Conservation (phyloP, 1,140 invertebrate genomes). For the Radopholus similis region DNA sequence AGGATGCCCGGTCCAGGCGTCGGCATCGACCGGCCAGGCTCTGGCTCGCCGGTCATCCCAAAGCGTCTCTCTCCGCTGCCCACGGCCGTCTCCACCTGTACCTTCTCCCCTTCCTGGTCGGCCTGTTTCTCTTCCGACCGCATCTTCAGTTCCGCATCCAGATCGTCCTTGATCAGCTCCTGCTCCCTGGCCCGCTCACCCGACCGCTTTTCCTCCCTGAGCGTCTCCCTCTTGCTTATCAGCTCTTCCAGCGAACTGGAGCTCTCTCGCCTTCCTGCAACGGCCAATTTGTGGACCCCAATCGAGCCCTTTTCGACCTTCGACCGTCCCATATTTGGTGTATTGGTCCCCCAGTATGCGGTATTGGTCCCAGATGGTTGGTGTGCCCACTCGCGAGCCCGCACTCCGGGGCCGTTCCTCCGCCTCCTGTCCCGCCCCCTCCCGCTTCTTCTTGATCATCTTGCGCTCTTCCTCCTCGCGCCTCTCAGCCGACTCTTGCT, state of each 20-base stretch:
- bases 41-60: too few species aligned
- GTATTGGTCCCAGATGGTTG: constrained; percentile 46
- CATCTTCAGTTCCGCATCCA: too few species aligned
- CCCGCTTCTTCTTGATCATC: neutral
- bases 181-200: too few species aligned
- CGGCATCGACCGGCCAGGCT: too few species aligned
- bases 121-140: too few species aligned
- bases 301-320: neutral
- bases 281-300: neutral
- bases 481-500: neutral
- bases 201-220: too few species aligned
- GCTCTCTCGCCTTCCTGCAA: neutral
- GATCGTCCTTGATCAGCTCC: too few species aligned
- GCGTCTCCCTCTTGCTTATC: neutral
- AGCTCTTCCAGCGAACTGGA: neutral
- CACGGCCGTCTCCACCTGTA: too few species aligned
- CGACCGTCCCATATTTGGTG: constrained; percentile 8
- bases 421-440: neutral
- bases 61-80: too few species aligned
- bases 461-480: neutral
- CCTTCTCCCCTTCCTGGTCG: too few species aligned
- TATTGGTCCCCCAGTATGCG: constrained; percentile 45
- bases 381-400: constrained; percentile 34
- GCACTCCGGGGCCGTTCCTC: constrained; percentile 21
- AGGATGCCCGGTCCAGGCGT: too few species aligned